Percentiles rank a stretch among this genome's conserved stretches.
Evolutionary conservation across 2,797 vertebrate species (phyloP).

Genomic region (Tragopan temminckii): DNA sequence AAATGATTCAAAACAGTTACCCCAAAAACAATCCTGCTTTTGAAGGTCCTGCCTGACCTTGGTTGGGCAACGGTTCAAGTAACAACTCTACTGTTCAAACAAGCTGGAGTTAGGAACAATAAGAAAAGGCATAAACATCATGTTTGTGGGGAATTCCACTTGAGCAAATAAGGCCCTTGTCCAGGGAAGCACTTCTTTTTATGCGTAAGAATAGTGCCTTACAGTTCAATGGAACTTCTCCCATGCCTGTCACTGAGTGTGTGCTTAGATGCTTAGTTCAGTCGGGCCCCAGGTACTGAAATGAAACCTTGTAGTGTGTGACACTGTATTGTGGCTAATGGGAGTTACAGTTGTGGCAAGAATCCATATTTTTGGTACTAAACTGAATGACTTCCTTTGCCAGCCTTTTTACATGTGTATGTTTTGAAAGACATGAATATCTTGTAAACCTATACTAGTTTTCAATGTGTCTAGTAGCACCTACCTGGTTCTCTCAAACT

Average conservation of each 20-base stretch:
- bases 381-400: constrained; percentile 79
- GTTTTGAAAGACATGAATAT: constrained; percentile 82
- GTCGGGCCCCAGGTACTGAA: constrained; percentile 68
- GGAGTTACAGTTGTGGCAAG: constrained; percentile 71
- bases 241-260: background rate
- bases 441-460: constrained; percentile 87
- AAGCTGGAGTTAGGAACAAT: constrained; percentile 74
- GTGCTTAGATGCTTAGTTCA: constrained; percentile 26
- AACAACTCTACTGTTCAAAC: constrained; percentile 69
- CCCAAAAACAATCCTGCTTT: constrained; percentile 50
- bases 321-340: constrained; percentile 60
- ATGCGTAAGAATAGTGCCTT: constrained; percentile 55
- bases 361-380: constrained; percentile 80
- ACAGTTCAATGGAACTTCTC: constrained; percentile 27
- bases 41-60: constrained; percentile 61
- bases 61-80: constrained; percentile 70
- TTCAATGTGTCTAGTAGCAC: constrained; percentile 86
- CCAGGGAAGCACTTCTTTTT: constrained; percentile 70
- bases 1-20: constrained; percentile 69
- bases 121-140: constrained; percentile 61
- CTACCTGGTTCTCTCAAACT: constrained; percentile 88
- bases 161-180: constrained; percentile 72
- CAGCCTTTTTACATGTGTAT: constrained; percentile 77
- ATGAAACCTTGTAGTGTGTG: constrained; percentile 59
- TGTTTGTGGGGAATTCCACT: constrained; percentile 66